These are phyloP conservation scores for Carapus acus DNA, from an alignment of 2,797 vertebrate species.

Conservation along the genomic window DNA sequence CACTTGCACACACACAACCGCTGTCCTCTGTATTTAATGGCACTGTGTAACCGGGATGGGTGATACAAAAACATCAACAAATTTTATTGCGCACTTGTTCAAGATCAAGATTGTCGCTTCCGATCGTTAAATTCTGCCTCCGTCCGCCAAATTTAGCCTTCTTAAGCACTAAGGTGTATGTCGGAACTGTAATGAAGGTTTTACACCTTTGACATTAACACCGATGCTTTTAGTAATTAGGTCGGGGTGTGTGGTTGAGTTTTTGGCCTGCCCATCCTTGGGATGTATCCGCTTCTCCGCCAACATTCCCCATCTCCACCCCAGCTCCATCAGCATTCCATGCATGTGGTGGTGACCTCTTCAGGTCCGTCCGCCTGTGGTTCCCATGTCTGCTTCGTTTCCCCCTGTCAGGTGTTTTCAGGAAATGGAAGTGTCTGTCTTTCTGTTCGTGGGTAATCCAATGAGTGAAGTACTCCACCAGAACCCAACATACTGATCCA, in stretches of 20 bases:
- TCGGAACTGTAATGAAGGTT: conserved; percentile 3
- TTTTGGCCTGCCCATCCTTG: conserved; percentile 41
- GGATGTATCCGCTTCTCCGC: conserved; percentile 36
- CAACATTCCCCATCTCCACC: conserved; percentile 12
- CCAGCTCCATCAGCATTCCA: too few relatives aligned
- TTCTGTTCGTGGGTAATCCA: too few relatives aligned
- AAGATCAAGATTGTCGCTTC: too few relatives aligned
- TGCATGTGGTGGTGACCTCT: background rate
- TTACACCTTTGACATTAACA: conserved; percentile 2
- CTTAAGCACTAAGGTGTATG: too few relatives aligned
- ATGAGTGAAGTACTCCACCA: too few relatives aligned
- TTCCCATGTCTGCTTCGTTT: conserved; percentile 6
- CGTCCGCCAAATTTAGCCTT: too few relatives aligned
- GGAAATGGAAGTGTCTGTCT: background rate
- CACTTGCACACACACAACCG: conserved; percentile 35
- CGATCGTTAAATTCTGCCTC: too few relatives aligned
- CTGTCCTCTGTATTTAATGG: conserved; percentile 41
- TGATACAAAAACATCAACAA: background rate
- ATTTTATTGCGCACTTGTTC: too few relatives aligned
- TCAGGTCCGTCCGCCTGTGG: conserved; percentile 11
- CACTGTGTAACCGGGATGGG: conserved; percentile 53
- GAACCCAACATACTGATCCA: too few relatives aligned
- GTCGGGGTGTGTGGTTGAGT: conserved; percentile 16
- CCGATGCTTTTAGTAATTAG: conserved; percentile 6
- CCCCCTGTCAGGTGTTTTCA: too few relatives aligned